Conservation (phyloP, 2,888 invertebrate species). For the Chrysolina americana region DNA sequence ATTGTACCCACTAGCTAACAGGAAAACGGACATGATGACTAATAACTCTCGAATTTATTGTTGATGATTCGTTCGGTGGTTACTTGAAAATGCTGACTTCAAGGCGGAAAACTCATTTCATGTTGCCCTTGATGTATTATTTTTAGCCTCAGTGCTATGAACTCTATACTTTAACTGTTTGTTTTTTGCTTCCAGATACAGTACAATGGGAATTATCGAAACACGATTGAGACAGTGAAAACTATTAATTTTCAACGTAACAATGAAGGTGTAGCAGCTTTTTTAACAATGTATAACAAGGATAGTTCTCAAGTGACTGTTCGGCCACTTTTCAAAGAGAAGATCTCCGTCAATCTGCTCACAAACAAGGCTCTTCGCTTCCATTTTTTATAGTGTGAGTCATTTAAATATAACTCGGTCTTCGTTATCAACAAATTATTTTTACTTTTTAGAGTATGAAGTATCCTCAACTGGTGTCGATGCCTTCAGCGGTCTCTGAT, state of each 20-base stretch:
- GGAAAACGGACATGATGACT: slow-evolving; percentile 1
- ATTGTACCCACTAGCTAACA: background rate
- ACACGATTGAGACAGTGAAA: slow-evolving; percentile 27
- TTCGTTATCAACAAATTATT: background rate
- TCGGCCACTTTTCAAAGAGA: slow-evolving; percentile 54
- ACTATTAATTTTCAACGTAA: slow-evolving; percentile 50
- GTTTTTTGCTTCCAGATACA: slow-evolving; percentile 35
- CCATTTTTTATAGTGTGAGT: slow-evolving; percentile 61
- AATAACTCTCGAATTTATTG: background rate
- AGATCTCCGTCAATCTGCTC: slow-evolving; percentile 58
- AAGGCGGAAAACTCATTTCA: slow-evolving; percentile 40
- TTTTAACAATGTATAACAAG: slow-evolving; percentile 57
- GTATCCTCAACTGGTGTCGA: slow-evolving; percentile 75
- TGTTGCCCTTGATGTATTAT: slow-evolving; percentile 52
- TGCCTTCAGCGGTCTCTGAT: slow-evolving; percentile 79
- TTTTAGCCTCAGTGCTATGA: slow-evolving; percentile 52
- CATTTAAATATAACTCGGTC: slow-evolving; percentile 1
- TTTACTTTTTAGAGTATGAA: slow-evolving; percentile 69
- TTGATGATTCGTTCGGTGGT: background rate
- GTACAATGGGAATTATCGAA: slow-evolving; percentile 37
- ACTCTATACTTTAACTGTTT: slow-evolving; percentile 35
- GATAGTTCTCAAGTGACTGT: slow-evolving; percentile 55
- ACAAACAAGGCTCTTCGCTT: slow-evolving; percentile 58
- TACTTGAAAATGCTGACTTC: slow-evolving; percentile 17
- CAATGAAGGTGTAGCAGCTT: slow-evolving; percentile 49